Conservation (phyloP, 2,113 vertebrate species). For the Oryzias woworae region DNA sequence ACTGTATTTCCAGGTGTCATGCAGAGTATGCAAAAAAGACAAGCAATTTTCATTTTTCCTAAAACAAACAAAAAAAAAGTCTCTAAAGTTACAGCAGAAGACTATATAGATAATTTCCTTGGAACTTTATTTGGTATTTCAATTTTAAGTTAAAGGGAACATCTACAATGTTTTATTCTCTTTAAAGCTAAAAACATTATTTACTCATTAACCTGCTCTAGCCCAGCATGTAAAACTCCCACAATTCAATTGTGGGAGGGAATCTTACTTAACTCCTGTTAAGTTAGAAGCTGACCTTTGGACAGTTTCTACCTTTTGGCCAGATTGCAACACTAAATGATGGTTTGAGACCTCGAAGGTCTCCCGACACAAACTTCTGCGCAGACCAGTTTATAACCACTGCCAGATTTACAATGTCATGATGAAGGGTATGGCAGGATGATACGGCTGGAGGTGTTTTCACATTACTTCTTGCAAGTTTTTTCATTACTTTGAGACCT, state of each 20-base stretch:
- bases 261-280: background rate
- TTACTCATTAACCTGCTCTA: slow-evolving; percentile 26
- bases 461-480: background rate
- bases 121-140: no score
- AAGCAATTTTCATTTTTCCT: no score
- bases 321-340: slow-evolving; percentile 6
- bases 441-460: background rate
- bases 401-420: background rate
- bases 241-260: slow-evolving; percentile 1
- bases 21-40: background rate
- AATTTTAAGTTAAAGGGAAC: background rate
- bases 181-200: background rate
- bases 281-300: slow-evolving; percentile 24
- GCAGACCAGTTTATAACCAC: background rate
- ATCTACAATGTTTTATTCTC: background rate
- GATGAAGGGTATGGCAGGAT: background rate
- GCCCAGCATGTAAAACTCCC: slow-evolving; percentile 18
- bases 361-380: slow-evolving; percentile 4
- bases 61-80: no score
- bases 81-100: no score
- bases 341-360: slow-evolving; percentile 1
- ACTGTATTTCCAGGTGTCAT: slow-evolving; percentile 1
- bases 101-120: no score
- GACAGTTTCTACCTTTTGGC: slow-evolving; percentile 10
- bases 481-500: background rate